A percentile compares a stretch with the other conserved stretches of the same genome.
phyloP scores from a whole-genome alignment of 2,888 invertebrate genomes.

The Cantharis flavilabris region DNA sequence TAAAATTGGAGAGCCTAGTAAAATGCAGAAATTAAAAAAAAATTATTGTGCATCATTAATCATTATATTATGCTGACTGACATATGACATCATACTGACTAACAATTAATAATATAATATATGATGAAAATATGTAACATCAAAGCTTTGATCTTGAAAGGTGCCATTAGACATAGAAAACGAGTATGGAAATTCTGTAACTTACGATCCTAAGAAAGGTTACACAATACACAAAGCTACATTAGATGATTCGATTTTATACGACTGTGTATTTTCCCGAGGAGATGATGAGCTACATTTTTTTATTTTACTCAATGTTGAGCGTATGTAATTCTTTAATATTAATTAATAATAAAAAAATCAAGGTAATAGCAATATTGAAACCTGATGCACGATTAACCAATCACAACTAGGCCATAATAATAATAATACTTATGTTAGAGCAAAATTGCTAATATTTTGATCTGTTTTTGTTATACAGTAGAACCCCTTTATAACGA shows the following conservation, averaged over 20 bases:
- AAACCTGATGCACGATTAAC: not conserved
- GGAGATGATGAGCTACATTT: not conserved
- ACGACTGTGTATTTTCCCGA: constrained; percentile 10
- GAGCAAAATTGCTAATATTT: constrained; percentile 20
- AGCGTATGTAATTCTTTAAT: constrained; percentile 24
- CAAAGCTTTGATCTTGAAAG: constrained; percentile 35
- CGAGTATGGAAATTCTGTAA: constrained; percentile 30
- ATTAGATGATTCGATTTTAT: constrained; percentile 4
- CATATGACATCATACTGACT: constrained; percentile 28
- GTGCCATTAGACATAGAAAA: constrained; percentile 23
- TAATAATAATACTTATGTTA: not conserved
- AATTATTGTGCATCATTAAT: no score
- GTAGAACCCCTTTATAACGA: no score
- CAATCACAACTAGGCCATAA: no score
- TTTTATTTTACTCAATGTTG: constrained; percentile 9
- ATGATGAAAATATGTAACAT: constrained; percentile 30
- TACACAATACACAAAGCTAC: constrained; percentile 35
- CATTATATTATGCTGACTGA: no score
- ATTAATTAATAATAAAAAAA: not conserved
- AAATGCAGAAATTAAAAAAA: not conserved
- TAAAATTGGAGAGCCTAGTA: not conserved
- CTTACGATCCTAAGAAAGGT: constrained; percentile 35
- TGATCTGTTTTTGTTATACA: constrained; percentile 21
- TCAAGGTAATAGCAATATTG: constrained; percentile 9
- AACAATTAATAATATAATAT: constrained; percentile 33